A percentile compares a stretch with the other conserved stretches of the same genome.
These are phyloP conservation scores for Archips xylosteana DNA, from an alignment of 2,888 invertebrate species.

Conservation along the genomic window DNA sequence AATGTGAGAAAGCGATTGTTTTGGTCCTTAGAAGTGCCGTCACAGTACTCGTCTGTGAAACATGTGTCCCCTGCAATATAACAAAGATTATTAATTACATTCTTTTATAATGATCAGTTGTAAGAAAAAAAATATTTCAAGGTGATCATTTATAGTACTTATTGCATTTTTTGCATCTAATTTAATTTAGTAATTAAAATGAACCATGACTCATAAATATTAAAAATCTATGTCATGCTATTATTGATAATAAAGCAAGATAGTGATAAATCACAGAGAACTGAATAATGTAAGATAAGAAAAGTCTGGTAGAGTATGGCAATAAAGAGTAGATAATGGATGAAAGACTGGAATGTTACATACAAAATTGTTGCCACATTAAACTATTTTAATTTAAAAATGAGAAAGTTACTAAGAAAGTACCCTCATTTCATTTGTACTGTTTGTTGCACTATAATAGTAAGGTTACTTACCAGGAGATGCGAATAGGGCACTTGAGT, in stretches of 20 bases:
- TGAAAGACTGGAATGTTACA: no score
- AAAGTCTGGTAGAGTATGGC: not conserved
- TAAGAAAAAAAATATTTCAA: not conserved
- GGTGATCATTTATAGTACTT: not conserved
- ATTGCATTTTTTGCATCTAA: not conserved
- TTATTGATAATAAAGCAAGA: not conserved
- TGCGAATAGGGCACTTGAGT: constrained; percentile 73
- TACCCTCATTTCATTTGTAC: no score
- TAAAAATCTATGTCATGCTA: constrained; percentile 4
- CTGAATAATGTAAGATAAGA: not conserved
- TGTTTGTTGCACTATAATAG: no score
- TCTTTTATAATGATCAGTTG: constrained; percentile 18
- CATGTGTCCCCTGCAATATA: constrained; percentile 70
- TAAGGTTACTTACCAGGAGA: constrained; percentile 64
- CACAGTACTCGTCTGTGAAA: constrained; percentile 73
- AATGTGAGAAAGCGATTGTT: constrained; percentile 84
- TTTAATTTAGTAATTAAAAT: not conserved
- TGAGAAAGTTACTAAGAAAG: no score
- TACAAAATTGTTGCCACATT: no score
- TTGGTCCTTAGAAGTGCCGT: constrained; percentile 66
- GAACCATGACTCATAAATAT: not conserved
- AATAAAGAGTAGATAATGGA: no score
- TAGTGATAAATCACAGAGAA: constrained; percentile 7
- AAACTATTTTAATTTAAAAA: no score
- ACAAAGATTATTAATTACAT: not conserved